Evolutionary conservation across 2,888 invertebrate genomes (phyloP), one percentile per base, ranked within the genome.

Genomic region (Sinohyriopsis cumingii): DNA sequence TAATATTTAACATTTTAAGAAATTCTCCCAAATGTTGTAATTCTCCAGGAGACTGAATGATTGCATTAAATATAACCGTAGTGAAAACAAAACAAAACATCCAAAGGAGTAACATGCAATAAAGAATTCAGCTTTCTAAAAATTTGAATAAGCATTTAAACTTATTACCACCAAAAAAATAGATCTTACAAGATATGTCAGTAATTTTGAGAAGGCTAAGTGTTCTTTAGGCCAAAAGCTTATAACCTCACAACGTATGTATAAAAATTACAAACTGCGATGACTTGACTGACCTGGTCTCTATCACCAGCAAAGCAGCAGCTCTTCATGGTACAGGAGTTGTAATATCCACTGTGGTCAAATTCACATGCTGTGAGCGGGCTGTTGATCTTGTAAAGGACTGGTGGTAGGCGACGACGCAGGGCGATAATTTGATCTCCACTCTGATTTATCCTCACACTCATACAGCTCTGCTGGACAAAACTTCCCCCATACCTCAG

Each of bases 301-400:
- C 93, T 92, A 59, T 95, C 94, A 0, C 98, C 98, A 22, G 96
- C 97, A 90, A 98, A 98, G 76, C 94, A 95, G 87, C 97, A 96
- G 77, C 96, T 97, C 91, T 98, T 98, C 96, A 98, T 97, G 0
- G 98, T 98, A 88, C 97, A 98, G 0, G 96, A 96, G 90, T 98
- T 98, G 87, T 96, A 96, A 90, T 98, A 98, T 75, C 95, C 95
- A 63, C 94, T 93, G 88, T 97, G 95, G 89, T 96, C 95, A 91
- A 98, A 97, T 89, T 96, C 95, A 77, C 94, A 95, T 45, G 95
- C 90, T 0, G 95, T 94, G 59, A 93, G 92, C 0, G 94, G 91
- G 0, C 93, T 93, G 77, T 94, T 92, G 0, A 91, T 85, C 91
- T 90, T 86, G 86, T 95, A 97, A 12, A 97, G 91, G 19, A 96